A percentile compares a stretch with the other conserved stretches of the same genome.
Evolutionary conservation across 1,140 invertebrate genomes (phyloP).

Genomic region (Aphis gossypii): DNA sequence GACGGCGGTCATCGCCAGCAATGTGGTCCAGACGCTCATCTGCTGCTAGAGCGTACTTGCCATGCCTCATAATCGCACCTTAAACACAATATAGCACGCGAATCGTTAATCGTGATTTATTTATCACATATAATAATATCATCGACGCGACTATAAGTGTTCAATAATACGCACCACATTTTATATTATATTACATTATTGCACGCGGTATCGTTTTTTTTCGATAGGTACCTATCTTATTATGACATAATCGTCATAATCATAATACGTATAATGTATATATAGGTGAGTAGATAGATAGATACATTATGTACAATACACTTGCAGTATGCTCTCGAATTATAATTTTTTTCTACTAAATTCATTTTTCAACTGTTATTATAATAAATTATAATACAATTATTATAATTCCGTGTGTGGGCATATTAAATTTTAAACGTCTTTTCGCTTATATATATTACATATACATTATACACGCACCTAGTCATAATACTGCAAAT

Average conservation of each 20-base stretch:
- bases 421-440: not conserved
- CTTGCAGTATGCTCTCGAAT: not conserved
- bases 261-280: not conserved
- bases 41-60: not conserved
- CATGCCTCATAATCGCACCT: slow-evolving; percentile 50
- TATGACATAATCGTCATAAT: not conserved
- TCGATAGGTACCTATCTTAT: not conserved
- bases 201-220: not conserved
- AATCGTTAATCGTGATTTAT: not conserved
- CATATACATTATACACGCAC: not conserved
- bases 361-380: not conserved
- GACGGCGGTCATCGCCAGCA: slow-evolving; percentile 52
- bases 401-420: not conserved
- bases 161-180: not conserved
- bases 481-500: not conserved
- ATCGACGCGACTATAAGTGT: not conserved
- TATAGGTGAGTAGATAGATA: not conserved
- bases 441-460: not conserved
- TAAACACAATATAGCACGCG: not conserved
- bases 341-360: not conserved
- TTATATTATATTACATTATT: not conserved
- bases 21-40: slow-evolving; percentile 28
- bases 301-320: not conserved
- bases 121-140: not conserved
- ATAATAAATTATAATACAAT: slow-evolving; percentile 5